phyloP scores from a whole-genome alignment of 2,888 invertebrate genomes.

The Dexiosoma caninum region DNA sequence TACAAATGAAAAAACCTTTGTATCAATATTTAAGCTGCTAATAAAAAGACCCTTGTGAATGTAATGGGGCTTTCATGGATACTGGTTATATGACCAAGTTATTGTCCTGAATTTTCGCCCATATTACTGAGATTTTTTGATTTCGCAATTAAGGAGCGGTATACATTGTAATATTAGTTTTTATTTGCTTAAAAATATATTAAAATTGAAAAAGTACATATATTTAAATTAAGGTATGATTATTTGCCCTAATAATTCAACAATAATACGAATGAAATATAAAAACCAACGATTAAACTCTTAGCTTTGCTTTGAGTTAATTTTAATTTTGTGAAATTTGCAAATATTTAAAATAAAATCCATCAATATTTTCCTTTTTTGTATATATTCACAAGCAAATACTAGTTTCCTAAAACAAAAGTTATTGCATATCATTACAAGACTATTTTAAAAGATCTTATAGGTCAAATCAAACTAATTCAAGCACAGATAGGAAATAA shows the following conservation, averaged over 20 bases:
- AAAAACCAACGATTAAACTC: conserved; percentile 25
- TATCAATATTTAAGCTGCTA: no score
- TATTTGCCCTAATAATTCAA: not conserved
- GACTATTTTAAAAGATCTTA: conserved; percentile 50
- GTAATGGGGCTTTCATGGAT: no score
- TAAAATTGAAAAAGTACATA: not conserved
- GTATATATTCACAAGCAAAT: conserved; percentile 51
- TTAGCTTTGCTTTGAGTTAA: conserved; percentile 23
- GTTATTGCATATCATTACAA: conserved; percentile 59
- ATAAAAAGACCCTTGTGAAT: no score
- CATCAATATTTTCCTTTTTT: conserved; percentile 14
- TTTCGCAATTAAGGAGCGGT: no score
- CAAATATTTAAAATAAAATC: conserved; percentile 25
- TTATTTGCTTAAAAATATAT: no score
- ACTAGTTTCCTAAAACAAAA: conserved; percentile 16
- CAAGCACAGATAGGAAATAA: conserved; percentile 14
- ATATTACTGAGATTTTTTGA: no score
- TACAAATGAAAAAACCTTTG: no score
- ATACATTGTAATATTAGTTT: no score
- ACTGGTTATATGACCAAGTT: no score
- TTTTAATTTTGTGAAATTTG: conserved; percentile 44
- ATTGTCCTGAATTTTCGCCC: no score
- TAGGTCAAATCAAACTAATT: conserved; percentile 53
- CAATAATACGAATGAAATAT: conserved; percentile 15
- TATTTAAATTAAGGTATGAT: not conserved